Base-by-base conservation (phyloP, 2,113 vertebrate genomes). In the Odocoileus virginianus region DNA sequence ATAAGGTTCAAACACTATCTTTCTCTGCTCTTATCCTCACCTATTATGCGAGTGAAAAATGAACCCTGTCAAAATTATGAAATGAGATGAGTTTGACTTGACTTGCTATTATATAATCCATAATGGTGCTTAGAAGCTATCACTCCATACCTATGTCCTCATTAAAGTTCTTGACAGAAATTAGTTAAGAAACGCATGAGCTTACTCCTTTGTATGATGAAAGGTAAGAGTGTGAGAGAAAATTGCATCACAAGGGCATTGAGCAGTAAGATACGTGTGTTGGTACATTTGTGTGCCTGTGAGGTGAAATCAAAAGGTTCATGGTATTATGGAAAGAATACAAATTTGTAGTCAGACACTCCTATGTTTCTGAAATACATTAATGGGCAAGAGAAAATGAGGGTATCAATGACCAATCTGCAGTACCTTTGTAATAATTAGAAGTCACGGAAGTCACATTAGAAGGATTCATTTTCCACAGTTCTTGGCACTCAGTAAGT, bases 71-170 rank as follows among this genome's bases (percentile, higher is more conserved):
- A 93, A 94, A 97, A 91, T 94, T 58, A 96, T 90, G 25, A 91
- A 93, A 89, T 67, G 40, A 94, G 40, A 16, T 88, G 50, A 95
- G 47, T 87, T 96, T 97, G 76, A 94, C 58, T 94, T 96, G 81
- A 96, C 58, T 86, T 96, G 12, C 58, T 85, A 91, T 93, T 96
- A 97, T 94, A 83, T 93, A 97, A 95, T 95, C n/a, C 76, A 91
- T 95, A 86, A 89, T 86, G 43, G 28, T 96, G 21, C 40, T 55
- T 78, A 15, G 30, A 89, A 89, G 88, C 33, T 93, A 83, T 40
- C 30, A 61, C 58, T 91, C 40, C 43, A 78, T 55, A 91, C 78
- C 64, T 91, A 97, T 67, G 11, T 89, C 89, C 58, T 91, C 94
- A 94, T 96, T 96, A 96, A 92, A 91, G 58, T 11, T 91, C 27